phyloP scores from a whole-genome alignment of 2,797 vertebrate genomes.

The Melanotaenia pygmaea region DNA sequence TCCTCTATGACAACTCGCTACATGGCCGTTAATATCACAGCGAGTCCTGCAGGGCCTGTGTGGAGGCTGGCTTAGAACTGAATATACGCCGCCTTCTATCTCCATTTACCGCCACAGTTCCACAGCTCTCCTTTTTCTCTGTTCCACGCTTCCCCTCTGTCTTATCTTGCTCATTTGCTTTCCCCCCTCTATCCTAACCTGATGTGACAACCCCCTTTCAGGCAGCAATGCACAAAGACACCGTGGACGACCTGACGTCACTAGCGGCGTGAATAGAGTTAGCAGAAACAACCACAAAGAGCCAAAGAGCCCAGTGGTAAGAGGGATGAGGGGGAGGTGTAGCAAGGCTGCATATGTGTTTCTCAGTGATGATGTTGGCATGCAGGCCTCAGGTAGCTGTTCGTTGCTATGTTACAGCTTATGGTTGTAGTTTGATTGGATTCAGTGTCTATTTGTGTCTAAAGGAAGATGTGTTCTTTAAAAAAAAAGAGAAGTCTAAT shows the following conservation, averaged over 20 bases:
- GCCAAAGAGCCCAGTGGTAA: slow-evolving; percentile 39
- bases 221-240: slow-evolving; percentile 62
- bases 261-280: slow-evolving; percentile 50
- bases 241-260: slow-evolving; percentile 66
- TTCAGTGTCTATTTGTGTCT: slow-evolving; percentile 22
- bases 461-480: slow-evolving; percentile 47
- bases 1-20: slow-evolving; percentile 60
- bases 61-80: slow-evolving; percentile 18
- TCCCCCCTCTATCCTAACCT: slow-evolving; percentile 45
- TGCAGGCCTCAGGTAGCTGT: slow-evolving; percentile 53
- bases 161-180: slow-evolving; percentile 46
- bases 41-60: slow-evolving; percentile 18
- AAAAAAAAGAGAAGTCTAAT: slow-evolving; percentile 33
- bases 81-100: slow-evolving; percentile 2
- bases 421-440: slow-evolving; percentile 28
- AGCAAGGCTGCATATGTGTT: slow-evolving; percentile 12
- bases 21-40: slow-evolving; percentile 44
- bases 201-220: slow-evolving; percentile 68
- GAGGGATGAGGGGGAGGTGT: slow-evolving; percentile 32
- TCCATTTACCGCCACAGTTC: slow-evolving; percentile 34
- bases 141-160: slow-evolving; percentile 31
- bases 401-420: slow-evolving; percentile 67
- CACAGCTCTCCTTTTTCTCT: slow-evolving; percentile 20
- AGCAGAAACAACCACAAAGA: slow-evolving; percentile 50
- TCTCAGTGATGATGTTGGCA: slow-evolving; percentile 19